Conservation (phyloP, 2,888 invertebrate genomes). For the Drosophila nr. fundita region DNA sequence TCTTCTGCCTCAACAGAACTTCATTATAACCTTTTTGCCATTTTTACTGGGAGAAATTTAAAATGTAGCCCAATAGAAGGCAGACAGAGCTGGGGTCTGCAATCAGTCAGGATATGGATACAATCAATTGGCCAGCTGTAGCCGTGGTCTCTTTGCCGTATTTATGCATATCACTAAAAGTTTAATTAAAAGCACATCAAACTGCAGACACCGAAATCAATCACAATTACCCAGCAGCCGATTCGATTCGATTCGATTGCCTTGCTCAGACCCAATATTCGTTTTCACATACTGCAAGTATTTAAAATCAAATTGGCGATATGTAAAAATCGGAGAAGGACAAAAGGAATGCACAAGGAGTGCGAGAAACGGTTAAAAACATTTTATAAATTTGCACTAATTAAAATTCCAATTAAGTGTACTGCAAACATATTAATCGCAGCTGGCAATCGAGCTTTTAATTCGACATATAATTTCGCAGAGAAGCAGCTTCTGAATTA, state of each 20-base stretch:
- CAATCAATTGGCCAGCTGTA: conserved; percentile 29
- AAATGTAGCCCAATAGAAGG: background rate
- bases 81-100: conserved; percentile 1
- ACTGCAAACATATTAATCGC: conserved; percentile 11
- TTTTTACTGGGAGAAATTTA: background rate
- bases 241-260: conserved; percentile 1
- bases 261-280: conserved; percentile 1
- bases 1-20: no score
- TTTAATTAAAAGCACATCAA: conserved; percentile 79
- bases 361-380: conserved; percentile 6
- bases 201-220: conserved; percentile 69
- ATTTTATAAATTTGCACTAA: conserved; percentile 75
- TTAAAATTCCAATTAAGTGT: conserved; percentile 82
- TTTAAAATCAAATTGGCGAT: conserved; percentile 44
- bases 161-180: conserved; percentile 70
- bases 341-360: conserved; percentile 38
- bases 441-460: conserved; percentile 8
- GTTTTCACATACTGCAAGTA: conserved; percentile 5
- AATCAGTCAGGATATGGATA: conserved; percentile 15
- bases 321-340: conserved; percentile 50
- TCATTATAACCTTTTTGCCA: background rate
- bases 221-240: conserved; percentile 67
- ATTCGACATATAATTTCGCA: background rate
- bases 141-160: conserved; percentile 29
- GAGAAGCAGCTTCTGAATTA: background rate